Evolutionary conservation across 2,888 invertebrate genomes (phyloP), one percentile per base, ranked within the genome.

Genomic region (Dryobota labecula): DNA sequence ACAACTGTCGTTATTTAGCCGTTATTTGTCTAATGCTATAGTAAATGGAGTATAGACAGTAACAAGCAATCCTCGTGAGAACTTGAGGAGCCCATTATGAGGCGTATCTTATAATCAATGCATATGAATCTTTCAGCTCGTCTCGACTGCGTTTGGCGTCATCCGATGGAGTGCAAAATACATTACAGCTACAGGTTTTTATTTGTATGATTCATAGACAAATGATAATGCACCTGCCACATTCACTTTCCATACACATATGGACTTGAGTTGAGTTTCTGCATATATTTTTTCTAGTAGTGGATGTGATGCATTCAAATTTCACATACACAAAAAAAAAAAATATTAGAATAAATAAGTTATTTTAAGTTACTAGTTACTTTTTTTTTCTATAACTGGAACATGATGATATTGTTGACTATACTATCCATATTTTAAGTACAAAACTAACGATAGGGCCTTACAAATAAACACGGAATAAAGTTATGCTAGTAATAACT

Each of bases 11-110:
- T n/a, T n/a, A n/a, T n/a, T n/a, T n/a, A n/a, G n/a, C n/a, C n/a
- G n/a, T n/a, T n/a, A n/a, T n/a, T n/a, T n/a, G n/a, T n/a, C n/a
- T n/a, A n/a, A n/a, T n/a, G n/a, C n/a, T n/a, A n/a, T n/a, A n/a
- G n/a, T n/a, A n/a, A n/a, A n/a, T n/a, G n/a, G n/a, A n/a, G n/a
- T n/a, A n/a, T n/a, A 36, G 18, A 9, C n/a, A 36, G 41, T 73
- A 71, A 63, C n/a, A 54, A 70, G 54, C 49, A 64, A 62, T 68
- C 63, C 61, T 67, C 45, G 53, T 82, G 62, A 61, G 73, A 70
- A 65, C 53, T 45, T 56, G 49, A 49, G 54, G 27, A 62, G 41
- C 11, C 61, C 20, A 73, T 71, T 73, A 81, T 45, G 13, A 65
- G 41, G 36, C 45, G 45, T 57, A 61, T 71, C 58, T 66, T 57